Evolutionary conservation across 2,888 invertebrate species (phyloP), one percentile per base, ranked within the genome.

Genomic region (Zeuzera pyrina): DNA sequence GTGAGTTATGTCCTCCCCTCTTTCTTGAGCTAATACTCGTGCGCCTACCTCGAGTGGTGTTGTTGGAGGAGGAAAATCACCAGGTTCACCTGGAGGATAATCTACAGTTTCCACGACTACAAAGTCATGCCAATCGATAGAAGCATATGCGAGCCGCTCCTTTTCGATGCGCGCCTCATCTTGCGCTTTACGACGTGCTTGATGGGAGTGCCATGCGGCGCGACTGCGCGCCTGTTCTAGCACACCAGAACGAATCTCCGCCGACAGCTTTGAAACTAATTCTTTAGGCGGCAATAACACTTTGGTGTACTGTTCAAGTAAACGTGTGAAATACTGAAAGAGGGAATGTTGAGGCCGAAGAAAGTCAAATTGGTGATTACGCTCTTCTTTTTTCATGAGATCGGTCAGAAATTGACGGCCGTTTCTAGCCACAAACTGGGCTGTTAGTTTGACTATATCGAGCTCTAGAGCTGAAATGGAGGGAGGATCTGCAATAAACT

Each of bases 81-180:
- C 96, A 7, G 92, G 91, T 76, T 99, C 99, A 52, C 94, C 95
- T 0, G 95, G 94, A 49, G 97, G 97, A 68, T 98, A 99, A 71
- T 99, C 99, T 0, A 99, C 98, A 0, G 98, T 98, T 79, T 99
- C 99, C 0, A 99, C 99, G 0, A 99, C 98, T 1, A 99, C 98
- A 72, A 99, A 99, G 72, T 99, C 98, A 66, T 99, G 99, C 99
- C 99, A 99, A 67, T 99, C 99, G 42, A 99, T 98, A 57, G 96
- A 96, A 0, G 98, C 97, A 66, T 99, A 99, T 0, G 94, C 94
- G 15, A 94, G 89, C 64, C 98, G 87, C 70, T 99, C 99, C 39
- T 93, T 89, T 69, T 99, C 99, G 5, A 95, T 86, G 54, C 96
- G 94, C 42, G 98, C 97, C 59, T 98, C 98, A 61, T 98, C 97